A percentile compares a stretch with the other conserved stretches of the same genome.
Conservation (phyloP, 2,888 invertebrate species). For the Drosophila anomelani region DNA sequence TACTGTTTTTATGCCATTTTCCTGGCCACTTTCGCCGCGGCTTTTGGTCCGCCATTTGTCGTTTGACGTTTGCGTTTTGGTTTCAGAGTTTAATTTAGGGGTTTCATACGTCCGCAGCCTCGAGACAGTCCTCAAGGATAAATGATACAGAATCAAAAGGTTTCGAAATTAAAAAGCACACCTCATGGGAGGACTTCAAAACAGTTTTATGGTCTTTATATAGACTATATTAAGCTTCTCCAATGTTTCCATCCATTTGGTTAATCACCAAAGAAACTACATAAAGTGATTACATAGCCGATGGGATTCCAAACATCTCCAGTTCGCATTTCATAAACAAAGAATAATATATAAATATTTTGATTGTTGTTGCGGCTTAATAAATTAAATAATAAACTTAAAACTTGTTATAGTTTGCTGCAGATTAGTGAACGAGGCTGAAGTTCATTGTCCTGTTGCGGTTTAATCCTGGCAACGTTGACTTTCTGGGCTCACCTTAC, state of each 20-base stretch:
- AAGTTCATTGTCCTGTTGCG: background rate
- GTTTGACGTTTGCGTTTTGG: conserved; percentile 48
- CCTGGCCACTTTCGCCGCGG: conserved; percentile 42
- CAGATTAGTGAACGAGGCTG: background rate
- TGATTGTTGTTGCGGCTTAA: too few relatives aligned
- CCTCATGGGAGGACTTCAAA: too few relatives aligned
- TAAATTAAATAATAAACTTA: background rate
- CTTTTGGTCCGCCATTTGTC: conserved; percentile 23
- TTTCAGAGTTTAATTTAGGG: conserved; percentile 67
- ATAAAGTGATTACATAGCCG: too few relatives aligned
- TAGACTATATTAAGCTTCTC: too few relatives aligned
- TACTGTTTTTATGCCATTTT: conserved; percentile 23
- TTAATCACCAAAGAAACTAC: too few relatives aligned
- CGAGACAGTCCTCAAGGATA: conserved; percentile 26
- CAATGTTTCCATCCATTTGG: too few relatives aligned
- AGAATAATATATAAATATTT: background rate
- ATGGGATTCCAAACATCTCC: too few relatives aligned
- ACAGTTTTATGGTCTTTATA: too few relatives aligned
- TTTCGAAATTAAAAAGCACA: background rate
- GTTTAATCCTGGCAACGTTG: background rate
- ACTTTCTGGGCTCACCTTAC: conserved; percentile 14
- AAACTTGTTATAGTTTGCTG: background rate
- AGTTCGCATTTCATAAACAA: too few relatives aligned
- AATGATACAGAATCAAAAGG: background rate
- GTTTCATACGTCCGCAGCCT: conserved; percentile 53